phyloP scores from a whole-genome alignment of 2,888 invertebrate species.

The Elysia crispata region DNA sequence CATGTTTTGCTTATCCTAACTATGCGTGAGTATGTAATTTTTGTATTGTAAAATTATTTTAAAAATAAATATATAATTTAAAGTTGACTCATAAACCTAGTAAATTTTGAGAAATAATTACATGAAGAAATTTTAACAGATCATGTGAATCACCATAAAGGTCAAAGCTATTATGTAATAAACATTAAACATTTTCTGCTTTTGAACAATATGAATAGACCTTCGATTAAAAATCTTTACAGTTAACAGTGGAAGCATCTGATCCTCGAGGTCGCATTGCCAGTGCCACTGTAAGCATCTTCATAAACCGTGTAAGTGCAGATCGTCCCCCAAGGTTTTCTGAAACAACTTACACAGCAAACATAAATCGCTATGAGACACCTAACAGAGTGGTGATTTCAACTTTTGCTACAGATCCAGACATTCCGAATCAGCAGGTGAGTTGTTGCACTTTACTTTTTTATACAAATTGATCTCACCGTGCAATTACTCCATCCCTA shows the following conservation, averaged over 20 bases:
- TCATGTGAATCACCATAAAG: too few species aligned
- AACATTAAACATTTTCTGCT: too few species aligned
- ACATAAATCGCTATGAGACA: constrained; percentile 28
- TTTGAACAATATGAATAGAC: too few species aligned
- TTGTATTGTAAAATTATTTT: too few species aligned
- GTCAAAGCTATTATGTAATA: too few species aligned
- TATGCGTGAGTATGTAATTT: too few species aligned
- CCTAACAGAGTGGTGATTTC: constrained; percentile 12
- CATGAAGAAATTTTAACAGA: too few species aligned
- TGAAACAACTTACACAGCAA: constrained; percentile 11
- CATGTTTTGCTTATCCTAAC: too few species aligned
- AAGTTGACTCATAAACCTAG: too few species aligned
- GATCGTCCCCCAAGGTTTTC: constrained; percentile 61
- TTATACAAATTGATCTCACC: background rate
- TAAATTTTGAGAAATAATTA: too few species aligned
- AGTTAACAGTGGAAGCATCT: constrained; percentile 61
- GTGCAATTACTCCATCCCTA: too few species aligned
- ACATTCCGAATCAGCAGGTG: constrained; percentile 36
- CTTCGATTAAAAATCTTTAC: background rate
- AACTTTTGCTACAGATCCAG: constrained; percentile 50
- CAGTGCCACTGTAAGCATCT: constrained; percentile 62
- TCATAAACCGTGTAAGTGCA: constrained; percentile 53
- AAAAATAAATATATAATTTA: too few species aligned
- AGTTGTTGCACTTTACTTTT: background rate
- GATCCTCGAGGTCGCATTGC: constrained; percentile 61